Conservation (phyloP, 92 coral and sea anemone species). For the Ricordea florida region DNA sequence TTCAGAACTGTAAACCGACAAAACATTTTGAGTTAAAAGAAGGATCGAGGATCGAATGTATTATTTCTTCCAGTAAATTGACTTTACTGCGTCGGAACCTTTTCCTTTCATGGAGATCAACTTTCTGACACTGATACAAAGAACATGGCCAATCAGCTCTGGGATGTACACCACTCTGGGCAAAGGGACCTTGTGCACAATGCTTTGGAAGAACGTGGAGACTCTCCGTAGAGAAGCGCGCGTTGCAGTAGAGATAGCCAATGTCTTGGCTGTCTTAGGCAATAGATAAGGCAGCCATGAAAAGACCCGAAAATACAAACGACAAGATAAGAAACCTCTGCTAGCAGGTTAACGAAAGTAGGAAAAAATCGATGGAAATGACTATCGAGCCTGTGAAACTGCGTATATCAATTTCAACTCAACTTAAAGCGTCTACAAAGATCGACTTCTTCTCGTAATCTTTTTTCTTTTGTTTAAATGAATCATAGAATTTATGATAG, state of each 20-base stretch:
- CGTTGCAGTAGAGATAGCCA: no score
- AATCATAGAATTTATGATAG: neutral
- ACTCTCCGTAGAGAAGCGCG: constrained; percentile 1
- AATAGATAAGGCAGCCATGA: neutral
- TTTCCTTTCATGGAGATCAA: constrained; percentile 8
- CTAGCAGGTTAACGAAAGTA: neutral
- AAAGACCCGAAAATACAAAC: neutral
- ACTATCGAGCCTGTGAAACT: no score
- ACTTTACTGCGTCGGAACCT: constrained; percentile 13
- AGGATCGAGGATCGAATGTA: neutral
- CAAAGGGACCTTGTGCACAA: constrained; percentile 12
- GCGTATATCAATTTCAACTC: no score
- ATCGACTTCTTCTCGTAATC: neutral
- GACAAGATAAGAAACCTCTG: neutral
- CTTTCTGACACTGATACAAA: constrained; percentile 5
- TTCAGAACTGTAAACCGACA: neutral
- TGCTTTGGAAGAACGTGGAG: neutral
- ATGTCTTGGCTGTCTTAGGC: no score
- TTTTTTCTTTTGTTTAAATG: neutral
- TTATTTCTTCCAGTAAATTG: constrained; percentile 26
- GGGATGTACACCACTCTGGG: constrained; percentile 21
- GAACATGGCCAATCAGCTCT: constrained; percentile 4
- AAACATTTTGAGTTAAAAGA: constrained; percentile 3
- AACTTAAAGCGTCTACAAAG: neutral
- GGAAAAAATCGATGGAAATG: no score